These are phyloP conservation scores for Ametastegia equiseti DNA, from an alignment of 2,888 invertebrate species.

Conservation along the genomic window DNA sequence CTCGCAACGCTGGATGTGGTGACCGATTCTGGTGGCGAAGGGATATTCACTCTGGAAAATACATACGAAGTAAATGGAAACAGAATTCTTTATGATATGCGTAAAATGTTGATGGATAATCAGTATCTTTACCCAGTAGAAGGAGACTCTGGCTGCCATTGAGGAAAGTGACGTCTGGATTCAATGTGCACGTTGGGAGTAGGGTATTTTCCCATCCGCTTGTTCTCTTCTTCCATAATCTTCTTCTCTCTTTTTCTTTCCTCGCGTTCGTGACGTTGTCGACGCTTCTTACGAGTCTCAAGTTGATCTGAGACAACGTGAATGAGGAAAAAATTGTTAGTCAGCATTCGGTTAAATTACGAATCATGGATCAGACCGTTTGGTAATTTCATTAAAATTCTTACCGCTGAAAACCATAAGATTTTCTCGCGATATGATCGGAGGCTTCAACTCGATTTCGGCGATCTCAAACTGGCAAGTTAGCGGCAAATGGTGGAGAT, in stretches of 20 bases:
- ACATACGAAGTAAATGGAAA: background rate
- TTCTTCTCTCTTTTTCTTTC: constrained; percentile 89
- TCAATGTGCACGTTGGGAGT: constrained; percentile 82
- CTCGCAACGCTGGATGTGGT: constrained; percentile 69
- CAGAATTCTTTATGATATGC: background rate
- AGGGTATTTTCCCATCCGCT: constrained; percentile 83
- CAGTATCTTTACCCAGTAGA: constrained; percentile 61
- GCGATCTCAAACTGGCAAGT: constrained; percentile 94
- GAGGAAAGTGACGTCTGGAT: constrained; percentile 80
- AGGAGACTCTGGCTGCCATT: constrained; percentile 69
- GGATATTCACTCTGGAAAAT: constrained; percentile 55
- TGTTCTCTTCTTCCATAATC: constrained; percentile 85
- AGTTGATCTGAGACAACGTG: constrained; percentile 81
- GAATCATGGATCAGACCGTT: background rate
- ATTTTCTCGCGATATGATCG: constrained; percentile 84
- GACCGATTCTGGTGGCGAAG: constrained; percentile 65
- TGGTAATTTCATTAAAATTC: constrained; percentile 44
- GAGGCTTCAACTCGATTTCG: constrained; percentile 89
- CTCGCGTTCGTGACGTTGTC: constrained; percentile 85
- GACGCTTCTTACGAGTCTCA: constrained; percentile 82
- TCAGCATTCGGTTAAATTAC: background rate
- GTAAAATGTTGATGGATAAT: background rate
- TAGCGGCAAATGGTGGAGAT: constrained; percentile 91
- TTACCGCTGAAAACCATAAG: constrained; percentile 84
- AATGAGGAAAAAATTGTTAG: background rate